A percentile compares a stretch with the other conserved stretches of the same genome.
Conservation (phyloP, 2,888 invertebrate genomes). For the Orchesella flavescens region DNA sequence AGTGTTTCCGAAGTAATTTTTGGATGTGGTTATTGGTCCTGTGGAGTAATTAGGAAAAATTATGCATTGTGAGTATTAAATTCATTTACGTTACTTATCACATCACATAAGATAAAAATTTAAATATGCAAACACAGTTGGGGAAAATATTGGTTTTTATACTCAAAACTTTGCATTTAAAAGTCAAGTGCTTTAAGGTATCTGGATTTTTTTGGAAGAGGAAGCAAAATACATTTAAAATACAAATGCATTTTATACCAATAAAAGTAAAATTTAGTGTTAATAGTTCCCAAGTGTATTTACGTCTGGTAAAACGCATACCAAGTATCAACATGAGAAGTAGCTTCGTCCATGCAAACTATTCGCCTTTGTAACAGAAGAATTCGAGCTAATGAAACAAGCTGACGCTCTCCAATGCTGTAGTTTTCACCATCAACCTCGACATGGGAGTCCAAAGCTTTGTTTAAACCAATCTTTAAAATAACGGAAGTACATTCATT, state of each 20-base stretch:
- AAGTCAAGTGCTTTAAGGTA: too few relatives aligned
- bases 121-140: too few relatives aligned
- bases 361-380: slow-evolving; percentile 88
- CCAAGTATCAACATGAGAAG: slow-evolving; percentile 73
- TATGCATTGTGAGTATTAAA: too few relatives aligned
- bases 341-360: slow-evolving; percentile 93
- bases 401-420: slow-evolving; percentile 66
- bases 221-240: neutral
- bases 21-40: slow-evolving; percentile 61
- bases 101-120: too few relatives aligned
- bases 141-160: too few relatives aligned
- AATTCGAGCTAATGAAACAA: slow-evolving; percentile 85
- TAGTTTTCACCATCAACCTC: slow-evolving; percentile 66
- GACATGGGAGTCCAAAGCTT: slow-evolving; percentile 59
- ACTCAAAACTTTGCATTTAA: too few relatives aligned
- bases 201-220: too few relatives aligned
- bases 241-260: neutral
- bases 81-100: too few relatives aligned
- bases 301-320: neutral
- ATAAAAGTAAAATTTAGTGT: neutral
- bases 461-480: too few relatives aligned
- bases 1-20: slow-evolving; percentile 50
- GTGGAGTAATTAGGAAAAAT: too few relatives aligned
- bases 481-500: too few relatives aligned
- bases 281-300: too few relatives aligned